phyloP scores from a whole-genome alignment of 2,888 invertebrate species.

The Willowsia nigromaculata region DNA sequence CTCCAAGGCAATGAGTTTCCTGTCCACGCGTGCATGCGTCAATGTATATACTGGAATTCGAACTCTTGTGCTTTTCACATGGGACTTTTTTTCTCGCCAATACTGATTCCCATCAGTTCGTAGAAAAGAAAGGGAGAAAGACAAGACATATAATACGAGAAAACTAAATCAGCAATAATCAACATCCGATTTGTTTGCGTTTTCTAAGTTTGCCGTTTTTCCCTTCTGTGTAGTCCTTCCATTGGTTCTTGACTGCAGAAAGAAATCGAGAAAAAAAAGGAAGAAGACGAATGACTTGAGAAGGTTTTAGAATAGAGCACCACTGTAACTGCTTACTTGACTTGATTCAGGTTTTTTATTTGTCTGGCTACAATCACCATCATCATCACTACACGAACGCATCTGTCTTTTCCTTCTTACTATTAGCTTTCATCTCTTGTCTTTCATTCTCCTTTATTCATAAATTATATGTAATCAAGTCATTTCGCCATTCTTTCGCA shows the following conservation, averaged over 20 bases:
- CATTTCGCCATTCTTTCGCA: conserved; percentile 16
- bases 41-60: too few species aligned
- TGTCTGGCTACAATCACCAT: neutral
- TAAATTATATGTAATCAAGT: conserved; percentile 44
- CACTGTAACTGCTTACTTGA: conserved; percentile 3
- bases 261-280: neutral
- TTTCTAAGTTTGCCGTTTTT: neutral
- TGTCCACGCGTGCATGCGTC: too few species aligned
- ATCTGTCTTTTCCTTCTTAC: neutral
- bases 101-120: neutral
- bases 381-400: neutral
- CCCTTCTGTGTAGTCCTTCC: neutral
- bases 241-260: neutral
- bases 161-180: conserved; percentile 39
- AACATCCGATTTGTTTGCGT: conserved; percentile 12
- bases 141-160: neutral
- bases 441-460: conserved; percentile 30
- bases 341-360: neutral
- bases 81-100: neutral
- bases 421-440: conserved; percentile 46
- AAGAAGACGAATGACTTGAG: neutral
- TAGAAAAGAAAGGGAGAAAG: neutral
- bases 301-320: neutral
- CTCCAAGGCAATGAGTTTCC: neutral
- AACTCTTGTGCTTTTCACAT: conserved; percentile 13